phyloP scores from a whole-genome alignment of 2,113 vertebrate genomes.

The Coptodon rendalli region DNA sequence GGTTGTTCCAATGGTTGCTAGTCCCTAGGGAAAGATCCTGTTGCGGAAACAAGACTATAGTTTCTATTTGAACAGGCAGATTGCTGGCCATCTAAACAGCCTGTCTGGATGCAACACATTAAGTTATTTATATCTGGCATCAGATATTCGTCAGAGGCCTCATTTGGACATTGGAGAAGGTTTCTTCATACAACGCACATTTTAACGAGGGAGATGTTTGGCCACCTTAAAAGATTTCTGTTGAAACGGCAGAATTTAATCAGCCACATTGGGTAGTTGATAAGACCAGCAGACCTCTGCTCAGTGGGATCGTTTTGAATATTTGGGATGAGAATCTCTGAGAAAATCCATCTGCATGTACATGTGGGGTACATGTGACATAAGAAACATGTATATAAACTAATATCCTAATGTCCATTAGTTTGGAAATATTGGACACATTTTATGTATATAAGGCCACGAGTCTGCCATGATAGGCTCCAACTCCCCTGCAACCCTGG shows the following conservation, averaged over 20 bases:
- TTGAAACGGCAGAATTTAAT: background rate
- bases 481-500: background rate
- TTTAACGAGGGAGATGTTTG: background rate
- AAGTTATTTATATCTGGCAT: slow-evolving; percentile 4
- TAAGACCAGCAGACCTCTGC: background rate
- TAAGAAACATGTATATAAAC: background rate
- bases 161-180: background rate
- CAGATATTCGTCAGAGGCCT: background rate
- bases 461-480: background rate
- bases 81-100: background rate
- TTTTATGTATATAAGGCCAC: background rate
- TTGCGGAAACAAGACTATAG: background rate
- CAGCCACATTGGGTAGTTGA: background rate
- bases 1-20: background rate
- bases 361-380: background rate
- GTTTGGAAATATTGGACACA: background rate
- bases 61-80: slow-evolving; percentile 8
- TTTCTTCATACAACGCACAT: background rate
- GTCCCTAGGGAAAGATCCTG: background rate
- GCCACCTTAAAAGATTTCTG: background rate
- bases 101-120: background rate
- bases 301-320: background rate
- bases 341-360: background rate
- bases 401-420: background rate
- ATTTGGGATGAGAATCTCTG: background rate